phyloP scores from a whole-genome alignment of 2,888 invertebrate genomes.

The Drosophila falleni region DNA sequence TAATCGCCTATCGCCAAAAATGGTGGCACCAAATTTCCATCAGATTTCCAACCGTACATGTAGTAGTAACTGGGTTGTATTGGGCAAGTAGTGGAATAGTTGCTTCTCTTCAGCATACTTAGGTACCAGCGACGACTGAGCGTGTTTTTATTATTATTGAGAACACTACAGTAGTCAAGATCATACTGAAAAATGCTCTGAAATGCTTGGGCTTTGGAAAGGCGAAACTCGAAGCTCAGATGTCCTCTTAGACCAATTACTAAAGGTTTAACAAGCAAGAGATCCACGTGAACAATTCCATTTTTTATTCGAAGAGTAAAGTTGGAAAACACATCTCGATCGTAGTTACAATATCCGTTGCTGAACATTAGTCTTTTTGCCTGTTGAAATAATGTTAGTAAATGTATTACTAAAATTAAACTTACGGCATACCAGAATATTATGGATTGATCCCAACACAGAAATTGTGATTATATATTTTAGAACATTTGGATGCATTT shows the following conservation, averaged over 20 bases:
- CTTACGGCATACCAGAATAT: neutral
- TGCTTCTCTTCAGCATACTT: constrained; percentile 4
- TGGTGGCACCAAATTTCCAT: constrained; percentile 11
- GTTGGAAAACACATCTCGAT: constrained; percentile 6
- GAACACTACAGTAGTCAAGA: constrained; percentile 11
- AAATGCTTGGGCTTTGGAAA: neutral
- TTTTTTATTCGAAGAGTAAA: constrained; percentile 7
- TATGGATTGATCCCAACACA: neutral
- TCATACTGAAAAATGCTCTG: constrained; percentile 7
- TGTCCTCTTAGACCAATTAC: constrained; percentile 1
- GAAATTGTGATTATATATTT: neutral
- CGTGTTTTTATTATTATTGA: neutral
- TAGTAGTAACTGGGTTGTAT: constrained; percentile 4
- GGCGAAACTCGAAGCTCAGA: constrained; percentile 12
- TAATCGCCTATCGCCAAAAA: constrained; percentile 14
- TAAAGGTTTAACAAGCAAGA: neutral
- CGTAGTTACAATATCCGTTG: neutral
- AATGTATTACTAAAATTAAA: neutral
- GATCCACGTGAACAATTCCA: constrained; percentile 1
- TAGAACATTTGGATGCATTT: neutral
- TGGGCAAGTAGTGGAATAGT: constrained; percentile 9
- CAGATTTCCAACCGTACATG: constrained; percentile 6
- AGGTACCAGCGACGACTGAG: constrained; percentile 5
- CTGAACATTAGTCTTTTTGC: constrained; percentile 1
- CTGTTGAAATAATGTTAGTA: neutral